A percentile compares a stretch with the other conserved stretches of the same genome.
Conservation (phyloP, 2,113 vertebrate species). For the Eonycteris spelaea region DNA sequence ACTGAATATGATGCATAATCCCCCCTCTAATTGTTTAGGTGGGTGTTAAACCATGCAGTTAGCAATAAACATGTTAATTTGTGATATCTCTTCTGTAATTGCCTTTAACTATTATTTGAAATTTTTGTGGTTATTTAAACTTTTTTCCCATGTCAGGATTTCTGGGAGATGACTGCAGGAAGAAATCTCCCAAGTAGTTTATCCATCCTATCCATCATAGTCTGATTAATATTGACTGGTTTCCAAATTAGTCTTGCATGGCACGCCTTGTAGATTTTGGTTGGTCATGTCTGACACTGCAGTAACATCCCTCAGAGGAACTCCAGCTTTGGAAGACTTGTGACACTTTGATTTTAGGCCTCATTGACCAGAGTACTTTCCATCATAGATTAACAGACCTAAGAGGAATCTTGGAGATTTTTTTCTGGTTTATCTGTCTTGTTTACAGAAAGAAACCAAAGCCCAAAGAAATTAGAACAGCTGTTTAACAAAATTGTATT, state of each 20-base stretch:
- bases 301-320: neutral
- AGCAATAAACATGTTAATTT: neutral
- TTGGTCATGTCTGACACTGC: neutral
- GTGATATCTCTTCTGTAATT: neutral
- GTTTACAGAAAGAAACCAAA: slow-evolving; percentile 7
- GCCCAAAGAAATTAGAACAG: neutral
- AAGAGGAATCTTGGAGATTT: neutral
- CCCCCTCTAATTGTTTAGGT: neutral
- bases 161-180: neutral
- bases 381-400: neutral
- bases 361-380: neutral
- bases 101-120: neutral
- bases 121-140: neutral
- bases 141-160: neutral
- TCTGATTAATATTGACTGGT: neutral
- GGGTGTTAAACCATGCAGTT: neutral
- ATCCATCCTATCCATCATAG: neutral
- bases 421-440: neutral
- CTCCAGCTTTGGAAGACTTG: neutral
- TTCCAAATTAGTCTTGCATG: neutral
- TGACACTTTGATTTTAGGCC: neutral
- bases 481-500: neutral
- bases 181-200: neutral
- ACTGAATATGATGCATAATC: neutral
- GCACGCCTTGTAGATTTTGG: neutral